These are phyloP conservation scores for Herpetotheres cachinnans DNA, from an alignment of 2,113 vertebrate genomes.

Conservation along the genomic window DNA sequence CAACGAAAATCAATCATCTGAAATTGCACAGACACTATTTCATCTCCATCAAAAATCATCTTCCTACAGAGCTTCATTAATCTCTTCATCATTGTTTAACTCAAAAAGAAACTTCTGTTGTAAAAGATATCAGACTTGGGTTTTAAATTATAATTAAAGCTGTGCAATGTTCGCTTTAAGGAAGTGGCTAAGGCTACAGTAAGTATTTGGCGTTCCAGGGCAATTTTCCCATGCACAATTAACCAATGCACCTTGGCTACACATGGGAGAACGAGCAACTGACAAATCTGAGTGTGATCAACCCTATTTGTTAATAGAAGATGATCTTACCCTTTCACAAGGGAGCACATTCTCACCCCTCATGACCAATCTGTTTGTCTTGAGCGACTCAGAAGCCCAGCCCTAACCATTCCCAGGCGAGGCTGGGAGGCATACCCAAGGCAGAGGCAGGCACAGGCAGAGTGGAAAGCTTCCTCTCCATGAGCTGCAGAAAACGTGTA, in stretches of 20 bases:
- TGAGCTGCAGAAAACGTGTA: neutral
- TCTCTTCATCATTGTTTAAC: conserved; percentile 57
- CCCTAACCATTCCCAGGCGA: fast-evolving
- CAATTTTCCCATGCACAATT: neutral
- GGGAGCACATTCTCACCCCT: neutral
- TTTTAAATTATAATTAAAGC: conserved; percentile 33
- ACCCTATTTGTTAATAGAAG: neutral
- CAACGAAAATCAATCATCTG: conserved; percentile 51
- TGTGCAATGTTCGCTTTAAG: neutral
- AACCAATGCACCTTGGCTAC: neutral
- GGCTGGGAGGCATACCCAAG: neutral
- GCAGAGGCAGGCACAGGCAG: neutral
- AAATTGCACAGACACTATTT: conserved; percentile 47
- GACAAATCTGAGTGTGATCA: neutral
- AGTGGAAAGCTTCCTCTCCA: neutral
- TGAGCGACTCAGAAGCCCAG: neutral
- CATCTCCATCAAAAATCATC: conserved; percentile 39
- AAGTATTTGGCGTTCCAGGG: neutral
- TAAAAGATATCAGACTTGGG: neutral
- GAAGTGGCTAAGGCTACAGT: neutral
- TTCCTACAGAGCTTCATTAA: conserved; percentile 45
- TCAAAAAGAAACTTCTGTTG: conserved; percentile 37
- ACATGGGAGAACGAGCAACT: neutral
- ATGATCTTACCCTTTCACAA: neutral
- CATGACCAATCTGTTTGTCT: neutral